Conservation (phyloP, 1,140 invertebrate species). For the Pseudachorutes palmiensis region DNA sequence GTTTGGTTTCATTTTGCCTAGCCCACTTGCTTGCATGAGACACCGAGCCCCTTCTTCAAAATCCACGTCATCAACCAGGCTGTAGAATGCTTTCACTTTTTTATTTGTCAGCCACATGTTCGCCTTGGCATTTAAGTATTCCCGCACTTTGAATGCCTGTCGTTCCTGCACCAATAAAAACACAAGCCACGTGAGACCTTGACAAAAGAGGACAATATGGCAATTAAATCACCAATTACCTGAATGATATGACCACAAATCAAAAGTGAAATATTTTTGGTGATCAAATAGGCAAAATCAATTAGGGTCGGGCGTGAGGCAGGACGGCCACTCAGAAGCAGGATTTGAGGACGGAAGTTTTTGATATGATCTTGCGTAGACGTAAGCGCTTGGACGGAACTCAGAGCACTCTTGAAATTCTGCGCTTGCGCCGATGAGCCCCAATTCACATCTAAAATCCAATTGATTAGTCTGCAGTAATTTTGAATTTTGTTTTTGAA, state of each 20-base stretch:
- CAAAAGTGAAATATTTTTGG: slow-evolving; percentile 52
- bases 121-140: slow-evolving; percentile 54
- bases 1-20: slow-evolving; percentile 56
- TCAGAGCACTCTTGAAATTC: slow-evolving; percentile 51
- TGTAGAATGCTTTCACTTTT: slow-evolving; percentile 87
- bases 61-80: slow-evolving; percentile 63
- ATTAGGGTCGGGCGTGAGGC: slow-evolving; percentile 49
- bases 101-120: slow-evolving; percentile 72
- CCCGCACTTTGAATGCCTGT: slow-evolving; percentile 58
- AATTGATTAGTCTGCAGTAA: no score
- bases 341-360: slow-evolving; percentile 54
- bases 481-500: neutral
- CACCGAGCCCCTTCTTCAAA: slow-evolving; percentile 53
- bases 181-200: neutral
- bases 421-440: slow-evolving; percentile 55
- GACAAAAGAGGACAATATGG: no score
- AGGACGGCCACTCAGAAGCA: slow-evolving; percentile 52
- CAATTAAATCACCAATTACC: no score
- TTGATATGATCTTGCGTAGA: slow-evolving; percentile 54
- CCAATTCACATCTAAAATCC: slow-evolving; percentile 54
- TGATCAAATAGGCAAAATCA: slow-evolving; percentile 52
- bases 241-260: slow-evolving; percentile 53
- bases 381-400: slow-evolving; percentile 48
- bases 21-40: slow-evolving; percentile 46
- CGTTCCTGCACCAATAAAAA: slow-evolving; percentile 42